phyloP scores from a whole-genome alignment of 2,797 vertebrate species.

The Remorina albescens region DNA sequence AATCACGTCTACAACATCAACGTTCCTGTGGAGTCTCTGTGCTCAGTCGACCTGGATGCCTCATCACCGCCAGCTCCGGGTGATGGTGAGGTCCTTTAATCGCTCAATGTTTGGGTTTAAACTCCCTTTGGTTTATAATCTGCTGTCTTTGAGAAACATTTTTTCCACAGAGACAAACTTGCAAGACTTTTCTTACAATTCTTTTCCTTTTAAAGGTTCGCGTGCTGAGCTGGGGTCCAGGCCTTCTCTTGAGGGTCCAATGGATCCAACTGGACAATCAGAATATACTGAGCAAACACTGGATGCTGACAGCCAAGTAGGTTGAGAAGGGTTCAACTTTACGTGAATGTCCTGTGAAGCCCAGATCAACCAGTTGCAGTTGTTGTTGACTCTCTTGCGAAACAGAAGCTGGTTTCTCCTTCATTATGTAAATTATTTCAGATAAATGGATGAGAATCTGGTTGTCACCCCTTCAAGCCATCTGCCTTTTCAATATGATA shows the following conservation, averaged over 20 bases:
- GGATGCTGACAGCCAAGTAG: slow-evolving; percentile 90
- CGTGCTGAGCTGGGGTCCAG: slow-evolving; percentile 71
- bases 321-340: not conserved
- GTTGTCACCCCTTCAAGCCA: not conserved
- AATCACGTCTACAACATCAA: slow-evolving; percentile 99
- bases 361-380: not conserved
- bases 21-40: slow-evolving; percentile 92
- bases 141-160: not conserved
- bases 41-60: slow-evolving; percentile 86
- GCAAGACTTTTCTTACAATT: not conserved
- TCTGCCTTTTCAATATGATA: not conserved
- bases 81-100: slow-evolving; percentile 49
- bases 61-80: slow-evolving; percentile 55
- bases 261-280: slow-evolving; percentile 69
- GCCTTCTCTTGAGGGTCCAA: slow-evolving; percentile 67
- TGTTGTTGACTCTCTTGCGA: not conserved
- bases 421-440: not conserved
- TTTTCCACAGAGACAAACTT: slow-evolving; percentile 6
- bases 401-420: not conserved
- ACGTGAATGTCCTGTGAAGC: not conserved
- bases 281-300: slow-evolving; percentile 92
- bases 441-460: not conserved
- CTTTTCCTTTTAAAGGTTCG: slow-evolving; percentile 51
- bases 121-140: not conserved
- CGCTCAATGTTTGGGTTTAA: slow-evolving; percentile 14